Evolutionary conservation across 92 coral and sea anemone genomes (phyloP).

Genomic region (Siderastrea siderea): DNA sequence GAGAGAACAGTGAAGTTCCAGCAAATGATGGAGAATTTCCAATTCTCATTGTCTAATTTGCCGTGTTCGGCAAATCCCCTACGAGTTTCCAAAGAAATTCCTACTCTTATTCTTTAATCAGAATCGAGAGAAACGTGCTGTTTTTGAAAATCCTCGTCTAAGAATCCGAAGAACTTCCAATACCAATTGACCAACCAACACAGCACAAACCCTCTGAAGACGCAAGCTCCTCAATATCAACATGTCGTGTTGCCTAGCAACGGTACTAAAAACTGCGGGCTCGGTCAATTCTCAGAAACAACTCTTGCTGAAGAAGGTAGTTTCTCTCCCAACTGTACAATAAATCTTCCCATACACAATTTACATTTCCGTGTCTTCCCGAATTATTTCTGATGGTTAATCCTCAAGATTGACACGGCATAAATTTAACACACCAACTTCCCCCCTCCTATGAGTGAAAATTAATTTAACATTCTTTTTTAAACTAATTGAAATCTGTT

Average conservation of each 20-base stretch:
- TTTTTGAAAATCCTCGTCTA: no score
- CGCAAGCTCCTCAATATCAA: no score
- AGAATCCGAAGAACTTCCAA: no score
- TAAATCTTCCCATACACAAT: background rate
- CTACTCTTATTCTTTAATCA: background rate
- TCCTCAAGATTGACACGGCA: background rate
- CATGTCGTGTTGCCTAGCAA: no score
- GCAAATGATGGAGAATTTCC: background rate
- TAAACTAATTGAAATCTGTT: background rate
- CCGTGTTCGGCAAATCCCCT: no score
- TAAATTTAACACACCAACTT: slow-evolving; percentile 7
- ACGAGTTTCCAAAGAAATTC: no score
- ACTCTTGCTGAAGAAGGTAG: background rate
- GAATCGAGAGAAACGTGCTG: no score
- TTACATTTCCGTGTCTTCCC: background rate
- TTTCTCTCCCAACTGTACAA: background rate
- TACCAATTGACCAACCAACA: no score
- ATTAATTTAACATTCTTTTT: slow-evolving; percentile 4
- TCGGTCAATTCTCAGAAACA: no score
- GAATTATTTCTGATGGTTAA: background rate
- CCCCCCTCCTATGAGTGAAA: background rate
- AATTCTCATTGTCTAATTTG: no score
- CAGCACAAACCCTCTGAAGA: no score
- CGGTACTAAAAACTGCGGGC: no score
- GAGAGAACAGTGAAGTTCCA: background rate